Evolutionary conservation across 2,797 vertebrate genomes (phyloP), one percentile per base, ranked within the genome.

Genomic region (Sciaenops ocellatus): DNA sequence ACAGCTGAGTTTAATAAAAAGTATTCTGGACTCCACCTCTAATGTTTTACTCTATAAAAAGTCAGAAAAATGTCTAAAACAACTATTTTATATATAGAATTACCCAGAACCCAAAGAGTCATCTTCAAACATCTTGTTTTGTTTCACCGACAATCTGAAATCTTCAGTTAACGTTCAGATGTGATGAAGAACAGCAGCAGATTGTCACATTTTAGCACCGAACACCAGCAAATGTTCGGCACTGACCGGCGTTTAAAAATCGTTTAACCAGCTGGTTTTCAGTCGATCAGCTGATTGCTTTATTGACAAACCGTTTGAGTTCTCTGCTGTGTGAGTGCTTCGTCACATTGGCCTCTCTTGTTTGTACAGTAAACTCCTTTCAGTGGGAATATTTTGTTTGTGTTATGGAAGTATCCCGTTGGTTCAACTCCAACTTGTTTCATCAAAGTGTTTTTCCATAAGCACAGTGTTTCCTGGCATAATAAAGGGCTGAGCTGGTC

Each of bases 371-470:
- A 28, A 30, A 38, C 15, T 17, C 13, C 46, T 44, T 48, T 48
- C 34, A 70, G 41, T 13, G 3, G n/a, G 24, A 55, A 34, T 24
- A 17, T 51, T 7, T 28, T 48, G 2, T 13, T 55, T 44, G 15
- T 69, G 30, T 22, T 12, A 42, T 18, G 10, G 8, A 26, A 38
- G n/a, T 26, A 16, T 34, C 9, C 17, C 12, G 0, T 28, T 66
- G 68, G 69, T 71, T 59, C 51, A 51, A 11, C 38, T 47, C 34
- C 54, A 59, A 20, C 28, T 24, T 54, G 30, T 59, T 59, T 59
- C 26, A 42, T 60, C 54, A 18, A 48, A 18, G 20, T 47, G 34
- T 44, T 18, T 56, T 59, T 69, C 38, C 26, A 64, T 38, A 34
- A 67, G 60, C 20, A 52, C 56, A 5, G 4, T 73, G 65, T 56